Percentiles rank a stretch among this genome's conserved stretches.
These are phyloP conservation scores for Crematogaster levior DNA, from an alignment of 2,888 invertebrate genomes.

Conservation along the genomic window DNA sequence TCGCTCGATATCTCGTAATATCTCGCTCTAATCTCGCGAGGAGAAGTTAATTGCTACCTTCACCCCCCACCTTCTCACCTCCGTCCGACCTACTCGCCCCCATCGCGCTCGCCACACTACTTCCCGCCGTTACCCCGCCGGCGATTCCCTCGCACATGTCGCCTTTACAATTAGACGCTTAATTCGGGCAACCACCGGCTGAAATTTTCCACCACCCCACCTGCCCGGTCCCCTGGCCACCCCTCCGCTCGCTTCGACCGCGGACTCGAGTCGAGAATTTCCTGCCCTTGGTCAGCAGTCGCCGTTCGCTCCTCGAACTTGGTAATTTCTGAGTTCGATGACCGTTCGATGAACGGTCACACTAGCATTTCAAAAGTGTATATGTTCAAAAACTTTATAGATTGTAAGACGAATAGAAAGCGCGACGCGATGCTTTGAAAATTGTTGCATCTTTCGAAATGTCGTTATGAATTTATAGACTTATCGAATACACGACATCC, in stretches of 20 bases:
- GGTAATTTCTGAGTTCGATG: conserved; percentile 56
- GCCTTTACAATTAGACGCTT: conserved; percentile 80
- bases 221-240: conserved; percentile 25
- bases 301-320: conserved; percentile 43
- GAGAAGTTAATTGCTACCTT: conserved; percentile 85
- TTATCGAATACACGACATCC: not conserved
- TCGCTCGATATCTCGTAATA: conserved; percentile 86
- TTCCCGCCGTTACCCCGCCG: conserved; percentile 61
- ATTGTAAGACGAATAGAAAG: not conserved
- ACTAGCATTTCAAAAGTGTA: not conserved
- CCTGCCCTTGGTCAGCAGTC: conserved; percentile 67
- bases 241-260: conserved; percentile 50
- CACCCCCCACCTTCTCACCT: conserved; percentile 77
- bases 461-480: not conserved
- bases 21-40: conserved; percentile 85
- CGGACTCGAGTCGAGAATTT: conserved; percentile 57
- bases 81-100: conserved; percentile 67
- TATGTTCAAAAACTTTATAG: too few relatives aligned
- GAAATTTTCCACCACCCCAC: conserved; percentile 65
- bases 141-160: conserved; percentile 73
- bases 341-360: not conserved
- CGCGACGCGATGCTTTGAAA: not conserved
- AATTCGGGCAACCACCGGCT: conserved; percentile 69
- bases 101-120: conserved; percentile 58
- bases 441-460: not conserved